Percentiles rank a stretch among this genome's conserved stretches.
phyloP scores from a whole-genome alignment of 2,797 vertebrate genomes.

The Siniperca undulata region DNA sequence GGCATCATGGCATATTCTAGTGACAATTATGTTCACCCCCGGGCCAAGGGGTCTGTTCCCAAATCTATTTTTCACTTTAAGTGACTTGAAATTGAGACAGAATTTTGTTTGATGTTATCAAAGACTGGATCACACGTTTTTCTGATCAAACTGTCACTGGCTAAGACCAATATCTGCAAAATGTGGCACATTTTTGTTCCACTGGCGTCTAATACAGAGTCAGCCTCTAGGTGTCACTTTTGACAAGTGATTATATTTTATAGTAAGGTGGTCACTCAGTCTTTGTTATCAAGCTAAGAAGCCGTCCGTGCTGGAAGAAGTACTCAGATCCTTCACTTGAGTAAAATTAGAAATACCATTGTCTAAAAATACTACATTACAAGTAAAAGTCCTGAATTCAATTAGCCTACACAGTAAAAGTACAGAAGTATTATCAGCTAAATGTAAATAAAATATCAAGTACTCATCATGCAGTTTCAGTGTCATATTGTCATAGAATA shows the following conservation, averaged over 20 bases:
- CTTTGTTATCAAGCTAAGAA: neutral
- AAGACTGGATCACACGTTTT: neutral
- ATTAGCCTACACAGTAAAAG: neutral
- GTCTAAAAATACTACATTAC: neutral
- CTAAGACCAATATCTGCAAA: neutral
- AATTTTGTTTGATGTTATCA: neutral
- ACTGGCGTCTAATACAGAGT: neutral
- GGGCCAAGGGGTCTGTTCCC: neutral
- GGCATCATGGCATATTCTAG: neutral
- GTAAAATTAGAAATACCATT: neutral
- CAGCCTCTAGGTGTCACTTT: neutral
- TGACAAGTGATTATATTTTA: neutral
- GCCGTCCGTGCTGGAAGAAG: too few species aligned
- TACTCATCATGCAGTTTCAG: neutral
- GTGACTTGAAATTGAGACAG: too few species aligned
- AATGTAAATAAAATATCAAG: neutral
- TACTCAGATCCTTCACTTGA: too few species aligned
- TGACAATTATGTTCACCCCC: neutral
- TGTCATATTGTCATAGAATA: neutral
- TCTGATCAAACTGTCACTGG: neutral
- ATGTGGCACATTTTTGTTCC: neutral
- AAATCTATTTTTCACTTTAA: neutral
- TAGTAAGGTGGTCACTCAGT: neutral
- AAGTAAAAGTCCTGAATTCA: neutral
- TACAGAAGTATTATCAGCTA: neutral